Evolutionary conservation across 2,888 invertebrate genomes (phyloP).

Genomic region (Cosmopolites sordidus): DNA sequence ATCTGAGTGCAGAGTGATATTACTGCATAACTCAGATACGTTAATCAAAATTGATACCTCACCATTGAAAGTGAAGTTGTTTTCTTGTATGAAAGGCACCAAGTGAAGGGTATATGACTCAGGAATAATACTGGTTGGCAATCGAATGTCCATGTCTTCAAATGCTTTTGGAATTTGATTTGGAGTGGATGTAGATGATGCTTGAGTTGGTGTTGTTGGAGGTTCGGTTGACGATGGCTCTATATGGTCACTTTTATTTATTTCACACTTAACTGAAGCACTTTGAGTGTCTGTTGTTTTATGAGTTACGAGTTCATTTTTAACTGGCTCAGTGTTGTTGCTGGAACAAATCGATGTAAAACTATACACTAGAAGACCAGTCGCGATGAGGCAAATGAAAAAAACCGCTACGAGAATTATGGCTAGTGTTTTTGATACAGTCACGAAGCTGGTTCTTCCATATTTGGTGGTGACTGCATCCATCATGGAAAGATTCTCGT

Average conservation of each 20-base stretch:
- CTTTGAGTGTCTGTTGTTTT: neutral
- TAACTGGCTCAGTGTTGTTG: conserved; percentile 8
- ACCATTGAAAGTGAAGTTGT: conserved; percentile 77
- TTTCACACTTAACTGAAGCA: neutral
- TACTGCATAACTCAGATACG: conserved; percentile 54
- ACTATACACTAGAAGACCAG: conserved; percentile 72
- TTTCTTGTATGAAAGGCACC: conserved; percentile 67
- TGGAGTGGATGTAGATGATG: neutral
- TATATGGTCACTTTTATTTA: conserved; percentile 36
- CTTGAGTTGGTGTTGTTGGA: conserved; percentile 20
- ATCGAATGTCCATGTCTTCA: conserved; percentile 55
- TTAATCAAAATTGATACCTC: conserved; percentile 61
- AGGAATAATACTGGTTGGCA: conserved; percentile 66
- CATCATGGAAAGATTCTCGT: conserved; percentile 37
- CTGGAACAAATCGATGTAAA: conserved; percentile 53
- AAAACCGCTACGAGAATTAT: conserved; percentile 61
- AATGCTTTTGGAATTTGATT: neutral
- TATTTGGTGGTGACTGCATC: conserved; percentile 54
- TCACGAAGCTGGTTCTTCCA: conserved; percentile 60
- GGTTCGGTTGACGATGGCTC: conserved; percentile 33
- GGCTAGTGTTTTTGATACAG: conserved; percentile 62
- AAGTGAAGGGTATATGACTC: conserved; percentile 66
- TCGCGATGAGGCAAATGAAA: conserved; percentile 61
- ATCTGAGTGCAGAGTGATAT: conserved; percentile 71
- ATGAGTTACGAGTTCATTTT: neutral